Evolutionary conservation across 2,113 vertebrate species (phyloP).

Genomic region (Entelurus aequoreus): DNA sequence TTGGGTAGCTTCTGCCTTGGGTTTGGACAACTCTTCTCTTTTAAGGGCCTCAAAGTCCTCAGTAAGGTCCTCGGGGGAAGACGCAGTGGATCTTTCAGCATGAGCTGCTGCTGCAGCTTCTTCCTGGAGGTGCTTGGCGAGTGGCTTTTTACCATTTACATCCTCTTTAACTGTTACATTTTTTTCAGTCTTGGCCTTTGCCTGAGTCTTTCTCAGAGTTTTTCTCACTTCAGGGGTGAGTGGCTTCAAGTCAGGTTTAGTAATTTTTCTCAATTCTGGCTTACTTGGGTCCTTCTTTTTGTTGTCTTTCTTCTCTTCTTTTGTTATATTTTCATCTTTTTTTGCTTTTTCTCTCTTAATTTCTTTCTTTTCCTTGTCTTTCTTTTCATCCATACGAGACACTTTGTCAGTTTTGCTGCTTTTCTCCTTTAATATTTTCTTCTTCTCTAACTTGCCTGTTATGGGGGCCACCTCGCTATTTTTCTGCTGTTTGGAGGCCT

Average conservation of each 20-base stretch:
- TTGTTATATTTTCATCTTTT: constrained; percentile 82
- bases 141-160: constrained; percentile 68
- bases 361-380: constrained; percentile 91
- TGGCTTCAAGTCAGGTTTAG: constrained; percentile 89
- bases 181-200: constrained; percentile 82
- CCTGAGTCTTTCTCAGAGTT: constrained; percentile 88
- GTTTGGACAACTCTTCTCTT: constrained; percentile 71
- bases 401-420: constrained; percentile 83
- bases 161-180: constrained; percentile 75
- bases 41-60: constrained; percentile 92
- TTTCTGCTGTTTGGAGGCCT: constrained; percentile 78
- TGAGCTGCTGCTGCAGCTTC: constrained; percentile 58
- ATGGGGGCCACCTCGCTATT: constrained; percentile 73
- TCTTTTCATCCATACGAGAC: constrained; percentile 88
- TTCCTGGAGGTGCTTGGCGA: constrained; percentile 56
- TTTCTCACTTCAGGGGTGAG: constrained; percentile 95
- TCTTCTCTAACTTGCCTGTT: constrained; percentile 82
- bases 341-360: constrained; percentile 81
- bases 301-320: constrained; percentile 84
- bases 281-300: constrained; percentile 86
- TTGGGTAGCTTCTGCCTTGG: constrained; percentile 33
- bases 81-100: constrained; percentile 79
- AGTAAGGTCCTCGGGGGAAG: constrained; percentile 95
- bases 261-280: constrained; percentile 83
- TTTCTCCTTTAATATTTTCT: constrained; percentile 87